phyloP scores from a whole-genome alignment of 2,797 vertebrate genomes.

The Lepilemur septentrionalis region DNA sequence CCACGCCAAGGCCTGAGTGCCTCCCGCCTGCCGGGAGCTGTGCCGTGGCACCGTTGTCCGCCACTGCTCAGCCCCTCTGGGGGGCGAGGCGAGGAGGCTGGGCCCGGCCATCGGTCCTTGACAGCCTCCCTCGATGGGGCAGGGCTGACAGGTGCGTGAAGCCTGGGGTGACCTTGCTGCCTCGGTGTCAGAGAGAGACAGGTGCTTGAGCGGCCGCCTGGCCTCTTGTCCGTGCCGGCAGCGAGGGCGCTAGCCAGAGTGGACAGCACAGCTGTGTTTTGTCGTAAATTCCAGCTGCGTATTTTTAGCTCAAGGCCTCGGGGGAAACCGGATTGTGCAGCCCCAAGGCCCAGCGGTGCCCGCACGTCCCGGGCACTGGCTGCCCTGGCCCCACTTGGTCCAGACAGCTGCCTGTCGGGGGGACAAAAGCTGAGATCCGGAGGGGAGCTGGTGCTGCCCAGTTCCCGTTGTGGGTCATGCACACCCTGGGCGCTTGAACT shows the following conservation, averaged over 20 bases:
- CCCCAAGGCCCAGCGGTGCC: not conserved
- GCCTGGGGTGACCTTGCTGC: not conserved
- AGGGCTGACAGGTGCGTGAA: not conserved
- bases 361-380: rapidly evolving
- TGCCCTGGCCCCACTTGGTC: not conserved
- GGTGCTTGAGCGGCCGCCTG: not conserved
- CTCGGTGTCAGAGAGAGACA: not conserved
- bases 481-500: rapidly evolving
- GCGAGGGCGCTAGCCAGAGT: not conserved
- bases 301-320: not conserved
- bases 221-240: not conserved
- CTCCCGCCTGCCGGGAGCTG: not conserved
- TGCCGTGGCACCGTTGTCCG: rapidly evolving
- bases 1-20: not conserved
- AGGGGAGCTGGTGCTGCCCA: too few relatives aligned
- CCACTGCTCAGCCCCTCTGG: not conserved
- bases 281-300: not conserved
- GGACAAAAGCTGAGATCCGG: not conserved
- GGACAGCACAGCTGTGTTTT: not conserved
- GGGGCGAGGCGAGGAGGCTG: not conserved
- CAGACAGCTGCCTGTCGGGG: rapidly evolving
- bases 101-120: not conserved
- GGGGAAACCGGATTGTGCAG: not conserved
- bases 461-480: rapidly evolving
- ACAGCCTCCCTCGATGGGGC: rapidly evolving